These are phyloP conservation scores for Oligia latruncula DNA, from an alignment of 2,888 invertebrate genomes.

Conservation along the genomic window DNA sequence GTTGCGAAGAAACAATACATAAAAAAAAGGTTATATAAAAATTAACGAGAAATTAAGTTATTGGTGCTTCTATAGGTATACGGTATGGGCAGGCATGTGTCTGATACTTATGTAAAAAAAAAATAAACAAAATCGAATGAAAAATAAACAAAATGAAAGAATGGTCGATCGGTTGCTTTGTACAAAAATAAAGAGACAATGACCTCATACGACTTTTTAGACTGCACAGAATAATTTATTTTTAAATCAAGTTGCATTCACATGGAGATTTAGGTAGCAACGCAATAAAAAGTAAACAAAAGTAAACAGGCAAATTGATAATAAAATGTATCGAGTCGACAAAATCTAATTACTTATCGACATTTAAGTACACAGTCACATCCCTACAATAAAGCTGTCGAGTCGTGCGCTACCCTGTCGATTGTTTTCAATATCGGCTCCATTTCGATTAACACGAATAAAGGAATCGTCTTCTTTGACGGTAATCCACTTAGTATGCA, in stretches of 20 bases:
- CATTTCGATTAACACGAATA: constrained; percentile 89
- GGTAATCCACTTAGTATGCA: constrained; percentile 83
- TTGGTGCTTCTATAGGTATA: too few relatives aligned
- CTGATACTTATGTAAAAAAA: neutral
- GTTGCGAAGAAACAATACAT: neutral
- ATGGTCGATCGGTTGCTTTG: neutral
- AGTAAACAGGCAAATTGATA: neutral
- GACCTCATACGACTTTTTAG: too few relatives aligned
- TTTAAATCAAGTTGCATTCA: neutral
- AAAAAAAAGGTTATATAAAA: neutral
- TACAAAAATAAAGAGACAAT: too few relatives aligned
- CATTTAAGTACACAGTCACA: constrained; percentile 54
- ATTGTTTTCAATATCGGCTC: constrained; percentile 89
- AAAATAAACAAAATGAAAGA: too few relatives aligned
- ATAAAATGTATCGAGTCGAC: constrained; percentile 42
- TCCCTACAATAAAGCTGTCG: constrained; percentile 72
- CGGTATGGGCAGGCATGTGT: too few relatives aligned
- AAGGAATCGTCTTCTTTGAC: constrained; percentile 85
- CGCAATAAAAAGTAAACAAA: neutral
- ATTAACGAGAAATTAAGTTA: neutral
- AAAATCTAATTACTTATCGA: constrained; percentile 65
- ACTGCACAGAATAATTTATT: neutral
- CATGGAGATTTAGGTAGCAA: neutral
- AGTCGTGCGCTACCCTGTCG: constrained; percentile 88
- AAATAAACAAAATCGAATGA: neutral